Conservation (phyloP, 2,888 invertebrate species). For the Eupithecia vulgata region DNA sequence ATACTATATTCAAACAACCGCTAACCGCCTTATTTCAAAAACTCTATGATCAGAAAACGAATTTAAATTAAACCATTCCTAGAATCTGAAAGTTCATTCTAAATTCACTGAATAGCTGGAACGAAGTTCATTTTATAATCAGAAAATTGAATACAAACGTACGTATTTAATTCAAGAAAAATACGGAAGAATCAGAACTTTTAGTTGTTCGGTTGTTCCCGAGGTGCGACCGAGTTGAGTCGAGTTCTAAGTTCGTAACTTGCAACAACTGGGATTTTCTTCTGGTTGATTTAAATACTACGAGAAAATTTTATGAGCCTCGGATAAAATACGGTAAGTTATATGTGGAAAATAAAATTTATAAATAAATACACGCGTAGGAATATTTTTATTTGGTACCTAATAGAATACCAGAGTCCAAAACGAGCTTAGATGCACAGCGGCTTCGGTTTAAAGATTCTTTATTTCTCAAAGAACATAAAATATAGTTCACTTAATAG, state of each 20-base stretch:
- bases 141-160: background rate
- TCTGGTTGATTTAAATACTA: background rate
- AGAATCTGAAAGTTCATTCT: background rate
- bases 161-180: background rate
- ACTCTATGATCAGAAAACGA: background rate
- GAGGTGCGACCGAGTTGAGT: background rate
- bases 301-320: background rate
- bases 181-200: background rate
- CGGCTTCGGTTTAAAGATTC: too few species aligned
- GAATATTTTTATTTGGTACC: too few species aligned
- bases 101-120: background rate
- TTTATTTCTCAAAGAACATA: too few species aligned
- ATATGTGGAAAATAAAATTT: background rate
- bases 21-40: background rate
- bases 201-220: background rate
- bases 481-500: too few species aligned
- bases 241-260: background rate
- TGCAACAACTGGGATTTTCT: background rate
- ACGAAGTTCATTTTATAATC: conserved; percentile 4
- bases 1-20: too few species aligned
- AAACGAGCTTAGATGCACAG: too few species aligned
- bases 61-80: background rate
- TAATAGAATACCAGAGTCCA: too few species aligned
- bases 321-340: background rate
- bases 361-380: background rate